Base-by-base conservation (phyloP, 2,797 vertebrate species). In the Cynodonichthys magdalenae region DNA sequence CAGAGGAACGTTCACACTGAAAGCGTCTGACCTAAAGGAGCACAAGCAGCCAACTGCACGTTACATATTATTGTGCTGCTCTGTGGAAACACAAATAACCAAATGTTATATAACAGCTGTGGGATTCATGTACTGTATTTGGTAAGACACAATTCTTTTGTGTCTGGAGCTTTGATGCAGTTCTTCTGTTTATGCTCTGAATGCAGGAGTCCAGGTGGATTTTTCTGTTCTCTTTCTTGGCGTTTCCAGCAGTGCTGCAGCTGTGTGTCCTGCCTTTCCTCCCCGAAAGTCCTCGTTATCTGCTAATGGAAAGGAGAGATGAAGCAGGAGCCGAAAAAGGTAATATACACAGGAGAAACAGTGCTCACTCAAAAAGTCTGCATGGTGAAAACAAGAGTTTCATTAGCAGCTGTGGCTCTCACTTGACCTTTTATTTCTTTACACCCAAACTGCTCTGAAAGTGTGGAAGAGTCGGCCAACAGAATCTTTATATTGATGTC, bases 211-310 rank as follows among this genome's bases (percentile, higher is more conserved):
- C 89, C 79, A 89, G 81, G 7, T 99, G 97, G 97, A 94, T 90
- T 18, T 95, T 89, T 77, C 79, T 97, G 58, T 97, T 99, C 83
- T 92, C 92, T 52, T 93, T 95, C 50, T 87, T 97, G 60, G 63
- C 89, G 0, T 45, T 95, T 47, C 97, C 97, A 0, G 92, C 96
- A 0, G 0, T 94, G 15, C 57, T 96, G 55, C 97, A 99, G 91
- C 89, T 94, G 0, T 75, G 90, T 59, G 90, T 93, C 63, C 86
- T 99, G 57, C 96, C 96, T 41, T 98, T 98, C 70, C 92, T 99
- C 15, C 97, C 96, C 0, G 96, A 99, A 86, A 98, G 96, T 82
- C 96, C 96, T 0, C 94, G 92, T 36, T 98, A 94, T 85, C 93
- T 99, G 61, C 93, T 99, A 48, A 94, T 98, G 46, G 95, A 97